Evolutionary conservation across 2,888 invertebrate genomes (phyloP).

Genomic region (Xestobium rufovillosum): DNA sequence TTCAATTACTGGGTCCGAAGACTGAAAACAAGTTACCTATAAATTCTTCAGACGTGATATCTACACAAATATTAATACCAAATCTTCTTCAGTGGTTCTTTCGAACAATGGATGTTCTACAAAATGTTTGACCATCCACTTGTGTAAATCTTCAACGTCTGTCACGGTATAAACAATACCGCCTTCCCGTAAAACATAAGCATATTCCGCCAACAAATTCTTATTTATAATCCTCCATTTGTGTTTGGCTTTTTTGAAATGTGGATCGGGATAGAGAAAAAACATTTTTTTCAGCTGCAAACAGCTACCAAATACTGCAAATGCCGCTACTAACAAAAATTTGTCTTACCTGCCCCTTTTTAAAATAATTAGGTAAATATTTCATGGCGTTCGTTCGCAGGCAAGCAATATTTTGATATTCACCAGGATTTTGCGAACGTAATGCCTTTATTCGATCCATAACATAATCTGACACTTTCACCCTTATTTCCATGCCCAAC

Average conservation of each 20-base stretch:
- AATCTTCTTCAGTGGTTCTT: slow-evolving; percentile 61
- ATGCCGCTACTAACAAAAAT: slow-evolving; percentile 8
- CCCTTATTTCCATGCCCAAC: slow-evolving; percentile 94
- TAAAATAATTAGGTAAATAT: slow-evolving; percentile 95
- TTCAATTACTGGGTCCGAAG: slow-evolving; percentile 75
- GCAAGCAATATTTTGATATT: slow-evolving; percentile 91
- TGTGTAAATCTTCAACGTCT: slow-evolving; percentile 93
- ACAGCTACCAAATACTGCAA: too few relatives aligned
- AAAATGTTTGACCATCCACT: slow-evolving; percentile 96
- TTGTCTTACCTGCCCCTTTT: slow-evolving; percentile 81
- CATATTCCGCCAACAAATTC: slow-evolving; percentile 91
- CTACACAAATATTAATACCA: too few relatives aligned
- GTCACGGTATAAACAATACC: slow-evolving; percentile 93
- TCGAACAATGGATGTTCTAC: slow-evolving; percentile 84
- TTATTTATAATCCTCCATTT: slow-evolving; percentile 98
- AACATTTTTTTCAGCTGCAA: slow-evolving; percentile 91
- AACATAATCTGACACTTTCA: slow-evolving; percentile 98
- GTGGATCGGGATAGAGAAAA: slow-evolving; percentile 98
- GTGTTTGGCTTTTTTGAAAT: slow-evolving; percentile 97
- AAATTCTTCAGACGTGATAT: too few relatives aligned
- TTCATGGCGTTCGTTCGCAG: slow-evolving; percentile 98
- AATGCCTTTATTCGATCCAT: slow-evolving; percentile 89
- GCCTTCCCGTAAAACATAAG: slow-evolving; percentile 79
- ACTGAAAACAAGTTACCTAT: slow-evolving; percentile 47
- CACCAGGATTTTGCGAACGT: slow-evolving; percentile 61